Percentiles rank a stretch among this genome's conserved stretches.
Evolutionary conservation across 1,140 invertebrate genomes (phyloP).

Genomic region (Drosophila neocordata): DNA sequence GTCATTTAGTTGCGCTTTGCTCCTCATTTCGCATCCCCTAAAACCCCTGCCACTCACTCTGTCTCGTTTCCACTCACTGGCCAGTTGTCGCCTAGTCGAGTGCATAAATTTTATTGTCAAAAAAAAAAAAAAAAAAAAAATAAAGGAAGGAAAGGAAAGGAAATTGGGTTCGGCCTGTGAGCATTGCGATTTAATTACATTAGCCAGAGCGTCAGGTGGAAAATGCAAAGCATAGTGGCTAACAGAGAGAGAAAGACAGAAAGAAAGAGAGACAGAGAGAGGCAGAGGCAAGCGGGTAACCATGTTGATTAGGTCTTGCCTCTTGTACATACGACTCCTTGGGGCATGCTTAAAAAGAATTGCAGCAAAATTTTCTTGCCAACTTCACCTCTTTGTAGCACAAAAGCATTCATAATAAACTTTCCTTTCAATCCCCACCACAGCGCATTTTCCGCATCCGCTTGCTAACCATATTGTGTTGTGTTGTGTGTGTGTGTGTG

Average conservation of each 20-base stretch:
- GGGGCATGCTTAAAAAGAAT: constrained; percentile 72
- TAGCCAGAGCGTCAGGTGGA: constrained; percentile 53
- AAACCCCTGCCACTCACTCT: background rate
- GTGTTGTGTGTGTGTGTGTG: constrained; percentile 26
- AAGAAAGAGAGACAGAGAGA: no score
- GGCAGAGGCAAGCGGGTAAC: background rate
- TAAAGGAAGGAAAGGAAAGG: background rate
- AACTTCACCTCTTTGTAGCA: constrained; percentile 17
- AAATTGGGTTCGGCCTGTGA: constrained; percentile 39
- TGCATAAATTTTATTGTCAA: constrained; percentile 75
- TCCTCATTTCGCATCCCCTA: background rate
- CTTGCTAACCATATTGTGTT: background rate
- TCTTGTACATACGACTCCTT: constrained; percentile 63
- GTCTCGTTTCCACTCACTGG: background rate
- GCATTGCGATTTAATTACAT: constrained; percentile 77
- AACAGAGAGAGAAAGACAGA: no score
- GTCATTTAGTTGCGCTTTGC: constrained; percentile 54
- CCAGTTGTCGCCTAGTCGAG: constrained; percentile 36
- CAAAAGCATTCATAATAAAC: constrained; percentile 71
- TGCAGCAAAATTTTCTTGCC: constrained; percentile 42
- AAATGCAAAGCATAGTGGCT: constrained; percentile 30
- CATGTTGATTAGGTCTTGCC: constrained; percentile 52
- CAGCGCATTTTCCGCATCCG: background rate
- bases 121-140: constrained; percentile 38
- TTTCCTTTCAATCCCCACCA: constrained; percentile 1